Evolutionary conservation across 2,888 invertebrate genomes (phyloP), one percentile per base, ranked within the genome.

Genomic region (Blastobasis adustella): DNA sequence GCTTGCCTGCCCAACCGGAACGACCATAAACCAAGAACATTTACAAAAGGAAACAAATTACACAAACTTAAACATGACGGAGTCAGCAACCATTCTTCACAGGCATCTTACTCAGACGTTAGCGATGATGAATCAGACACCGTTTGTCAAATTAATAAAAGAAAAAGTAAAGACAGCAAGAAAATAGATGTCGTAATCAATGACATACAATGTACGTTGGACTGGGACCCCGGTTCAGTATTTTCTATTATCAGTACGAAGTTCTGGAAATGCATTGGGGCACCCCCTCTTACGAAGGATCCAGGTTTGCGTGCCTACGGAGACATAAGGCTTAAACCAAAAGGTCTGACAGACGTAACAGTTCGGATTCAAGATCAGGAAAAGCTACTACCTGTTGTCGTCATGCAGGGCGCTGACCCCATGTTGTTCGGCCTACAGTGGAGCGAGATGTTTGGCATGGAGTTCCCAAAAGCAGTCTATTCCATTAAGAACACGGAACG

Each of bases 371-470:
- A 52, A 40, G 47, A 44, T 0, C 43, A 38, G 40, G 43, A 44
- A 41, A 52, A 45, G 41, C 48, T 52, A 5, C 42, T 56, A 41
- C 50, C 54, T 6, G 23, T 23, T 23, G 23, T 54, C 3, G 54
- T 56, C n/a, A 52, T 52, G 48, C 42, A 52, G 7, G n/a, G 48
- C 6, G 46, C 50, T 8, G 37, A 55, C 6, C 54, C 54, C 5
- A 54, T 56, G 50, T 42, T 54, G 1, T 56, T 56, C 47, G 56
- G 56, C 1, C 43, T 56, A 38, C 52, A 52, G 6, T 56, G 49
- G 50, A 54, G 49, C 36, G 50, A 56, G 44, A 44, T 23, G 10
- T 53, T 51, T 41, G 44, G 36, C 10, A 51, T 55, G 54, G 39
- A 44, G 9, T 55, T 52, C 39, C 53, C 53, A 9, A 50, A 51